A percentile compares a stretch with the other conserved stretches of the same genome.
These are phyloP conservation scores for Coelinius sp. DNA, from an alignment of 2,888 invertebrate genomes.

Conservation along the genomic window DNA sequence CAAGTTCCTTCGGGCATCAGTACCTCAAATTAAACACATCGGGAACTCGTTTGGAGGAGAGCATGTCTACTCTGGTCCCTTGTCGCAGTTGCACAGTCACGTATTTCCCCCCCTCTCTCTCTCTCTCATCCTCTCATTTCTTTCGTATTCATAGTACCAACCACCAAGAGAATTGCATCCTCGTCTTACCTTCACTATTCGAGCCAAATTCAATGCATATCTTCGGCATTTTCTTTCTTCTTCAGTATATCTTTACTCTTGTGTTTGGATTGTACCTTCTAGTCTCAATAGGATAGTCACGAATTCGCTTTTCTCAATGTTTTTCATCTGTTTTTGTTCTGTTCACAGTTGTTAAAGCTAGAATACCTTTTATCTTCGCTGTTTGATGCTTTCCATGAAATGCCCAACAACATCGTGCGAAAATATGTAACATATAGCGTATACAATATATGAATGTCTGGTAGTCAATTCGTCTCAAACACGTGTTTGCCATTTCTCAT, in stretches of 20 bases:
- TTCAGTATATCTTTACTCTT: background rate
- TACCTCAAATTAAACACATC: conserved; percentile 31
- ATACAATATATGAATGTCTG: background rate
- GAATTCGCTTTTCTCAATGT: conserved; percentile 1
- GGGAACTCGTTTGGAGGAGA: conserved; percentile 55
- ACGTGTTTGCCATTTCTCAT: background rate
- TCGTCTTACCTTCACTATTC: background rate
- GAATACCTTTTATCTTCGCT: background rate
- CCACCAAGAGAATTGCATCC: conserved; percentile 8
- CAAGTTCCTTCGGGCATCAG: background rate
- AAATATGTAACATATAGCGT: background rate
- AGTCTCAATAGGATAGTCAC: background rate
- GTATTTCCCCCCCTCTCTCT: conserved; percentile 46
- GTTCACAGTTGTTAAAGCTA: background rate
- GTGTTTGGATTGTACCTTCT: background rate
- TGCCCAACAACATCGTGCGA: background rate
- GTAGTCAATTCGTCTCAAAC: background rate
- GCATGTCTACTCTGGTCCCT: conserved; percentile 46
- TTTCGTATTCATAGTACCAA: conserved; percentile 26
- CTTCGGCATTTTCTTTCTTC: background rate
- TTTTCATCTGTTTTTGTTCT: background rate
- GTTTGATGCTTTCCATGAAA: background rate
- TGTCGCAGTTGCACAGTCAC: conserved; percentile 58
- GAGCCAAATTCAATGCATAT: background rate
- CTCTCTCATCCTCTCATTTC: conserved; percentile 23